Conservation (phyloP, 2,888 invertebrate species). For the Epinotia ramella region DNA sequence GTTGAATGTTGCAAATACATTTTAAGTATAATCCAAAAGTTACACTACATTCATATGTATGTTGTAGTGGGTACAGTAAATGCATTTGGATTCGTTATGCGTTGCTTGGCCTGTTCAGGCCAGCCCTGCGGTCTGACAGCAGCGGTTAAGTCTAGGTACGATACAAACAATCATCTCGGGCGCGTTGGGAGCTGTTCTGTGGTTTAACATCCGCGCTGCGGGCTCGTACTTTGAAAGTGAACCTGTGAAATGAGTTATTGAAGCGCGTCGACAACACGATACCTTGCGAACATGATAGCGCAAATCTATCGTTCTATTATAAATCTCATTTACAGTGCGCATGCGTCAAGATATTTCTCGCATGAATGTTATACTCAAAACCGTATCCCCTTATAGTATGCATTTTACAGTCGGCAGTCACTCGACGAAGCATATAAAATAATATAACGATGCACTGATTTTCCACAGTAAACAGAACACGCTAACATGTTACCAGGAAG, state of each 20-base stretch:
- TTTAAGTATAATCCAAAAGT: not conserved
- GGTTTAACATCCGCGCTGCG: slow-evolving; percentile 71
- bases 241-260: slow-evolving; percentile 81
- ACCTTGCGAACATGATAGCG: slow-evolving; percentile 62
- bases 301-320: slow-evolving; percentile 35
- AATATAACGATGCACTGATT: too few species aligned
- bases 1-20: not conserved
- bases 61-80: not conserved
- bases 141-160: slow-evolving; percentile 48
- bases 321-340: slow-evolving; percentile 2
- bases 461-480: too few species aligned
- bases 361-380: too few species aligned
- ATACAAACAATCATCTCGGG: slow-evolving; percentile 59
- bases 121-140: slow-evolving; percentile 51
- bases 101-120: not conserved
- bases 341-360: not conserved
- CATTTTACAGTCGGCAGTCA: not conserved
- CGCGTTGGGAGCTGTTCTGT: slow-evolving; percentile 67
- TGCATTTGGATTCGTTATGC: not conserved
- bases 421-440: not conserved
- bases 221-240: slow-evolving; percentile 77
- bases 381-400: not conserved
- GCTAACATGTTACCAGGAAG: too few species aligned
- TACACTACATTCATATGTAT: too few species aligned
- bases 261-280: slow-evolving; percentile 76